Conservation (phyloP, 2,888 invertebrate species). For the Scrobipalpa atriplicella region DNA sequence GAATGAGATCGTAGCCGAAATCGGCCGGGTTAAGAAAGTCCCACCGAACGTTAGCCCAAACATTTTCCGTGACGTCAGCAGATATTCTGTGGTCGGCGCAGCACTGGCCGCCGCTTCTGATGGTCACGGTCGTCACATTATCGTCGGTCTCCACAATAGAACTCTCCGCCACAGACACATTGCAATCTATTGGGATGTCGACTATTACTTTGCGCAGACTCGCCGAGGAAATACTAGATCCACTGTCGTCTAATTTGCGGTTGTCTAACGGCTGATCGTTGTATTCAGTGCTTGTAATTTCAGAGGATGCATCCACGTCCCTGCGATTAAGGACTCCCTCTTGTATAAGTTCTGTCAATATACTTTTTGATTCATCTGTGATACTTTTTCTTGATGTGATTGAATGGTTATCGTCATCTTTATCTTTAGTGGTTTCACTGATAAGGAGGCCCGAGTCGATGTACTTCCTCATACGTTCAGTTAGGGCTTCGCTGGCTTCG, state of each 20-base stretch:
- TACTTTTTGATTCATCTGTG: constrained; percentile 64
- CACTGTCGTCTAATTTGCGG: constrained; percentile 62
- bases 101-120: constrained; percentile 69
- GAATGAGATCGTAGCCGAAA: constrained; percentile 75
- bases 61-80: constrained; percentile 72
- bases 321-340: constrained; percentile 75
- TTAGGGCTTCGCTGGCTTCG: constrained; percentile 74
- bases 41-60: constrained; percentile 78
- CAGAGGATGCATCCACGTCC: constrained; percentile 72
- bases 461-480: constrained; percentile 77
- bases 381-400: constrained; percentile 47
- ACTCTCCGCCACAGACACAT: constrained; percentile 63
- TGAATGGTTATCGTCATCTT: constrained; percentile 49
- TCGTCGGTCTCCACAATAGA: constrained; percentile 65
- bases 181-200: constrained; percentile 70
- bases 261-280: constrained; percentile 56
- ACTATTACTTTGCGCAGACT: constrained; percentile 69
- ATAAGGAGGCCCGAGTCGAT: constrained; percentile 76
- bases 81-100: constrained; percentile 77
- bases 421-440: constrained; percentile 52
- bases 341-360: constrained; percentile 71
- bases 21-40: constrained; percentile 75
- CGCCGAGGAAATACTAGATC: constrained; percentile 62
- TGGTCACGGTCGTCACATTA: constrained; percentile 70
- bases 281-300: constrained; percentile 62